These are phyloP conservation scores for Megalops cyprinoides DNA, from an alignment of 2,797 vertebrate species.

Conservation along the genomic window DNA sequence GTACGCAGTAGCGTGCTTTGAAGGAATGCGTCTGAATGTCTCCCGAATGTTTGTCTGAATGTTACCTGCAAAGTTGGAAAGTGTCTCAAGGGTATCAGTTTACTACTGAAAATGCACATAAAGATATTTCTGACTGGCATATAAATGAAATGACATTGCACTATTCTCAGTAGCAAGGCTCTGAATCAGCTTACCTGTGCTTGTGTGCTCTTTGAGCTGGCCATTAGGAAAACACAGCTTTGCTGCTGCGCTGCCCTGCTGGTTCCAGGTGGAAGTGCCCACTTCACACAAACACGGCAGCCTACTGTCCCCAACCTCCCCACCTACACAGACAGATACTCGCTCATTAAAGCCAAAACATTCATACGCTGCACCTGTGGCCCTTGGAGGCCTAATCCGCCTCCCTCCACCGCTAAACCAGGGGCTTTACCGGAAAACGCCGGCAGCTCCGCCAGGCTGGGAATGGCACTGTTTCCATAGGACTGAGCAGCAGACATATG, in stretches of 20 bases:
- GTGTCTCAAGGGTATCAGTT: constrained; percentile 78
- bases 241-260: no score
- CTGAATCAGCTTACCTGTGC: no score
- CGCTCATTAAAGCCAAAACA: background rate
- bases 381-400: no score
- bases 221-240: no score
- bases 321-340: background rate
- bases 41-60: no score
- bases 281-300: background rate
- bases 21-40: background rate
- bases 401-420: background rate
- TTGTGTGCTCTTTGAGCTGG: no score
- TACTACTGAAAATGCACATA: constrained; percentile 82
- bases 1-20: background rate
- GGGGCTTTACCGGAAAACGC: background rate
- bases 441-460: constrained; percentile 28
- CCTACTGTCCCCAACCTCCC: background rate
- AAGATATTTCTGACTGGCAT: no score
- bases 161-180: no score
- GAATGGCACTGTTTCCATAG: constrained; percentile 30
- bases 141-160: no score
- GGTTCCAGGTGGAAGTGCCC: background rate
- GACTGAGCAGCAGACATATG: constrained; percentile 25
- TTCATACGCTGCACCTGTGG: background rate
- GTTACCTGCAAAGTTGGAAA: constrained; percentile 77